phyloP scores from a whole-genome alignment of 2,888 invertebrate species.

The Nipponacmea schrenckii region DNA sequence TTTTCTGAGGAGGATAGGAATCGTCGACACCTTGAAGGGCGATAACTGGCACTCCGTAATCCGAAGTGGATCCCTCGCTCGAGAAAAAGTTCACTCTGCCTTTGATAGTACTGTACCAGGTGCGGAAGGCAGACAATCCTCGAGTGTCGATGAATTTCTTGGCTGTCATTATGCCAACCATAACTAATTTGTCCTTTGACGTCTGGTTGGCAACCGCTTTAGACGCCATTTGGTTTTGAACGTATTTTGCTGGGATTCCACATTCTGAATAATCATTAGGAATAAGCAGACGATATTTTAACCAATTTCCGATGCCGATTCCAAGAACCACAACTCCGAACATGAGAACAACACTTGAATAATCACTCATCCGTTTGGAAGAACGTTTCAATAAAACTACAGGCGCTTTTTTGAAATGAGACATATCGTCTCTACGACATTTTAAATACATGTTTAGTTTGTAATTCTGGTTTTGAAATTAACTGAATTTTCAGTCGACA shows the following conservation, averaged over 20 bases:
- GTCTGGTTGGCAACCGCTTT: not conserved
- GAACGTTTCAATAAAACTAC: no score
- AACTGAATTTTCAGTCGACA: no score
- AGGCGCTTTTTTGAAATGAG: no score
- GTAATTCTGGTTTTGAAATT: no score
- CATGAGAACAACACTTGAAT: no score
- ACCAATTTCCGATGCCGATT: conserved; percentile 45
- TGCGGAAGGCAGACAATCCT: conserved; percentile 89
- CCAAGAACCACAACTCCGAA: conserved; percentile 34
- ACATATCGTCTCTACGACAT: no score
- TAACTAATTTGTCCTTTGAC: conserved; percentile 27
- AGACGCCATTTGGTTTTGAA: not conserved
- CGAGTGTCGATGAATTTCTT: conserved; percentile 87
- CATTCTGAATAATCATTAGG: conserved; percentile 34
- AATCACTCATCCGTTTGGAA: no score
- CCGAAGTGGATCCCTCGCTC: conserved; percentile 66
- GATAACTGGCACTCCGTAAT: conserved; percentile 83
- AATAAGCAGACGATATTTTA: conserved; percentile 36
- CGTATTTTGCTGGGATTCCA: conserved; percentile 24
- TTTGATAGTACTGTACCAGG: conserved; percentile 91
- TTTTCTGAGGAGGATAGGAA: conserved; percentile 97
- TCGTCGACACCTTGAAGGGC: conserved; percentile 85
- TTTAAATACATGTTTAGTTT: no score
- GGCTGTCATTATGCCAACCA: conserved; percentile 94
- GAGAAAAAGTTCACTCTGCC: conserved; percentile 92